Base-by-base conservation (phyloP, 2,113 vertebrate species). In the Ursus arctos region DNA sequence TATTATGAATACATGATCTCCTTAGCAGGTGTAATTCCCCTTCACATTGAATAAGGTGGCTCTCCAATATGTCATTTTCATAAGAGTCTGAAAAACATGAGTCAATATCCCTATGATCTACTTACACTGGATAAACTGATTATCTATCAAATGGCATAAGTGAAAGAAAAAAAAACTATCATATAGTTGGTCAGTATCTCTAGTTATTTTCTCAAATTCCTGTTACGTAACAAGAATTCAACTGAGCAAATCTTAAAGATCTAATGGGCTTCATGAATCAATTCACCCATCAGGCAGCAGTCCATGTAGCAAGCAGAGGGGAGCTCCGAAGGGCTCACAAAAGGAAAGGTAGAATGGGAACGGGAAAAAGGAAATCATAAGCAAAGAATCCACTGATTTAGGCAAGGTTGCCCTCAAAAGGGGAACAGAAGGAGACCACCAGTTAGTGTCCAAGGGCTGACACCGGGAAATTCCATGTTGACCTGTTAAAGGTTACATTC, bases 51-150 rank as follows among this genome's bases (percentile, higher is more conserved):
- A 59, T 55, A 88, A 95, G 18, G 43, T 87, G 21, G 6, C 15
- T 61, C 59, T 40, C 71, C 0, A 0, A 40, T 57, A n/a, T 7
- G 28, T 57, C 14, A 80, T 93, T 94, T 92, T 90, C 69, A 84
- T 81, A 28, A 82, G 12, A 84, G 24, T 89, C 57, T 94, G 71
- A 59, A 92, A 95, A 79, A 31, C 57, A 57, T 67, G 61, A 91
- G 28, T 84, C 51, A 76, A 16, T 51, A 40, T n/a, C 4, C 15
- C n/a, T 63, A 49, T 81, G 22, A 94, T 67, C 21, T 15, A 49
- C n/a, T 92, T 36, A 74, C 4, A 61, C 18, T 90, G 13, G 47
- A 87, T 95, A 91, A 72, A 53, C 19, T 63, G 13, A 81, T 49
- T 88, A 61, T 61, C 36, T 33, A 77, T 79, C 15, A 93, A 86